These are phyloP conservation scores for Phrynocephalus forsythii DNA, from an alignment of 2,797 vertebrate species.

Conservation along the genomic window DNA sequence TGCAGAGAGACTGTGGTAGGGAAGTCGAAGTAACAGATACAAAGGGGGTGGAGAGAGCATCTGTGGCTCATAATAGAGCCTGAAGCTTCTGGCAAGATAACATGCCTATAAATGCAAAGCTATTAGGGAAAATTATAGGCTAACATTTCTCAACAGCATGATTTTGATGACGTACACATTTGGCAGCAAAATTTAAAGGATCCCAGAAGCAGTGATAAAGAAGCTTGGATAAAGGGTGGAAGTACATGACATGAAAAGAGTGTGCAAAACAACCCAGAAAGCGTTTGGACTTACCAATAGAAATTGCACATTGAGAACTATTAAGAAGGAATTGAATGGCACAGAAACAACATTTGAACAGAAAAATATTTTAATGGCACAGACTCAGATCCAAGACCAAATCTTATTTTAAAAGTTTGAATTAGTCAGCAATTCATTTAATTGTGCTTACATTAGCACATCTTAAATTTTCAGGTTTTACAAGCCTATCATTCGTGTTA, in stretches of 20 bases:
- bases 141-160: conserved; percentile 43
- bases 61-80: conserved; percentile 11
- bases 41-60: background rate
- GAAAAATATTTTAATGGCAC: background rate
- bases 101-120: conserved; percentile 30
- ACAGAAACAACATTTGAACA: background rate
- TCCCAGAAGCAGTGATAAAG: conserved; percentile 17
- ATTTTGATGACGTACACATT: conserved; percentile 22
- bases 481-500: background rate
- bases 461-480: conserved; percentile 4
- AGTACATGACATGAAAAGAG: conserved; percentile 30
- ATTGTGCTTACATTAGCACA: background rate
- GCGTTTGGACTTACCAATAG: background rate
- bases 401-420: conserved; percentile 1
- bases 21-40: background rate
- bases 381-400: no score
- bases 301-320: conserved; percentile 14
- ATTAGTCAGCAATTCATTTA: conserved; percentile 34
- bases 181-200: conserved; percentile 30
- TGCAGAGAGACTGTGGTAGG: conserved; percentile 9
- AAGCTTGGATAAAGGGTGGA: background rate
- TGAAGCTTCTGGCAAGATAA: conserved; percentile 37
- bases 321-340: conserved; percentile 8
- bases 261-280: conserved; percentile 18
- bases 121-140: conserved; percentile 34